Conservation (phyloP, 2,113 vertebrate species). For the Colinus virginianus region DNA sequence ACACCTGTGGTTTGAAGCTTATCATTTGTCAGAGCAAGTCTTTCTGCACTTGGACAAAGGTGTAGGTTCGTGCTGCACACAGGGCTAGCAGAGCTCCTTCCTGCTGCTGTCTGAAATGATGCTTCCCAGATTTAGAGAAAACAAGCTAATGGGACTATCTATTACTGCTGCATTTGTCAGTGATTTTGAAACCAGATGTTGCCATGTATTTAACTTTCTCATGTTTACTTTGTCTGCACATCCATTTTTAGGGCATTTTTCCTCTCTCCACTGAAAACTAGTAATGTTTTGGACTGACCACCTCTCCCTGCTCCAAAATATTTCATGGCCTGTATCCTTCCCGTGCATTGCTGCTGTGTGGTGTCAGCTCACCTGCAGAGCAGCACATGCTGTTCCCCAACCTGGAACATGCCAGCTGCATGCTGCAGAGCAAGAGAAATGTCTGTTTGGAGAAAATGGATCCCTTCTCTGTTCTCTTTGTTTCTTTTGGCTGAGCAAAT, state of each 20-base stretch:
- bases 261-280: background rate
- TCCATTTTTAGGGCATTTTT: background rate
- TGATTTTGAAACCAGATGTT: background rate
- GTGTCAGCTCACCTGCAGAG: background rate
- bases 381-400: background rate
- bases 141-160: background rate
- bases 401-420: background rate
- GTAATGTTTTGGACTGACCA: background rate
- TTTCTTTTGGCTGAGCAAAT: background rate
- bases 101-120: background rate
- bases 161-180: background rate
- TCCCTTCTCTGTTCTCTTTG: background rate
- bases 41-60: background rate
- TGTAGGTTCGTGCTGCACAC: accelerated
- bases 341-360: accelerated
- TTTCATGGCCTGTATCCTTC: background rate
- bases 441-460: background rate
- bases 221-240: background rate
- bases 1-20: background rate
- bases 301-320: background rate
- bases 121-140: background rate
- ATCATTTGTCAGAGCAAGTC: background rate
- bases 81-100: background rate
- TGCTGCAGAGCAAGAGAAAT: background rate
- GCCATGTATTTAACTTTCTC: background rate